phyloP scores from a whole-genome alignment of 2,797 vertebrate species.

The Cuniculus paca region DNA sequence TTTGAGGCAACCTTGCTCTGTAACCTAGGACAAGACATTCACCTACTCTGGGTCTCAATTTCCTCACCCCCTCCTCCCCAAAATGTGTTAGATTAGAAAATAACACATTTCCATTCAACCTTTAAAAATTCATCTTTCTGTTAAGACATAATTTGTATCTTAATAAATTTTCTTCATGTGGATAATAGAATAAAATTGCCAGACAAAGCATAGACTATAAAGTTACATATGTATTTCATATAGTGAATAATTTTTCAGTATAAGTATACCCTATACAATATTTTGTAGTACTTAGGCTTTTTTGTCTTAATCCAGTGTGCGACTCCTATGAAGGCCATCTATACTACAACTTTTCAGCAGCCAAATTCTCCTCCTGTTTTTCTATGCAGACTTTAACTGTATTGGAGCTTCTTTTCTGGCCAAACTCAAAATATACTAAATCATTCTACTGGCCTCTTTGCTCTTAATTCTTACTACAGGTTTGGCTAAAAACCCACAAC shows the following conservation, averaged over 20 bases:
- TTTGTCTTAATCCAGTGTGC: not conserved
- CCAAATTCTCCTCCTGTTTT: not conserved
- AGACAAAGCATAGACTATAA: slow-evolving; percentile 10
- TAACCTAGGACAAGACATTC: not conserved
- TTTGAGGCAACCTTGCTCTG: not conserved
- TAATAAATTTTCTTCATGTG: slow-evolving; percentile 7
- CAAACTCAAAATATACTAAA: not conserved
- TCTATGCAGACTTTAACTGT: not conserved
- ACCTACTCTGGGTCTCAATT: not conserved
- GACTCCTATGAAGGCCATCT: not conserved
- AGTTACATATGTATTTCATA: slow-evolving; percentile 53
- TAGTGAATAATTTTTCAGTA: not conserved
- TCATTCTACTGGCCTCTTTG: not conserved
- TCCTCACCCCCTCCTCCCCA: too few species aligned
- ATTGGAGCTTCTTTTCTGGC: not conserved
- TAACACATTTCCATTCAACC: not conserved
- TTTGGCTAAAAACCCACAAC: not conserved
- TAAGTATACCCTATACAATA: not conserved
- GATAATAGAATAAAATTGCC: not conserved
- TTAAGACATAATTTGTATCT: not conserved
- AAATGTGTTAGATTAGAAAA: not conserved
- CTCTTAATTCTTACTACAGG: not conserved
- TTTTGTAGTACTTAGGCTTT: not conserved
- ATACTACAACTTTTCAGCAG: not conserved
- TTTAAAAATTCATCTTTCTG: not conserved